Conservation (phyloP, 2,797 vertebrate genomes). For the Phoebastria nigripes region DNA sequence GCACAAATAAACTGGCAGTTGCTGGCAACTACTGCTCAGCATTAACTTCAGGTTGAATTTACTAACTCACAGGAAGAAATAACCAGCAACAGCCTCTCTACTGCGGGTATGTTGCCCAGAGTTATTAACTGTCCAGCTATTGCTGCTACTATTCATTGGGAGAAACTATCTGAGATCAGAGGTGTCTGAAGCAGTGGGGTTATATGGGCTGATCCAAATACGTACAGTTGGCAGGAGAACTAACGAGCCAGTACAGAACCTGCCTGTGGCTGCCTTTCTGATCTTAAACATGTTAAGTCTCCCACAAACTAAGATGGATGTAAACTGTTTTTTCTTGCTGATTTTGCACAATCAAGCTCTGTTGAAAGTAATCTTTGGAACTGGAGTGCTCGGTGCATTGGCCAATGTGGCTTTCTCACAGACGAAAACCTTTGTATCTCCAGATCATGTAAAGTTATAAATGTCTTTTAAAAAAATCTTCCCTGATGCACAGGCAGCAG, state of each 20-base stretch:
- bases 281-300: neutral
- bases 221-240: neutral
- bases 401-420: neutral
- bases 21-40: neutral
- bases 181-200: neutral
- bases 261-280: constrained; percentile 11
- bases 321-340: neutral
- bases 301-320: neutral
- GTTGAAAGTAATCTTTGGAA: neutral
- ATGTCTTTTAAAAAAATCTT: neutral
- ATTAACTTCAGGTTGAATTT: neutral
- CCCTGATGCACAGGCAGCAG: neutral
- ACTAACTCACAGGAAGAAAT: neutral
- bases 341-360: constrained; percentile 23
- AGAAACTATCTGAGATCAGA: neutral
- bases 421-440: neutral
- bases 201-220: neutral
- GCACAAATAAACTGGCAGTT: neutral
- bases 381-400: neutral
- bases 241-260: neutral
- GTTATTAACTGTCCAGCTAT: neutral
- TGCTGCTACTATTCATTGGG: neutral
- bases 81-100: neutral
- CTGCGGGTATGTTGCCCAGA: neutral
- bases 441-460: neutral